Evolutionary conservation across 2,888 invertebrate genomes (phyloP).

Genomic region (Drosophila macrospina): DNA sequence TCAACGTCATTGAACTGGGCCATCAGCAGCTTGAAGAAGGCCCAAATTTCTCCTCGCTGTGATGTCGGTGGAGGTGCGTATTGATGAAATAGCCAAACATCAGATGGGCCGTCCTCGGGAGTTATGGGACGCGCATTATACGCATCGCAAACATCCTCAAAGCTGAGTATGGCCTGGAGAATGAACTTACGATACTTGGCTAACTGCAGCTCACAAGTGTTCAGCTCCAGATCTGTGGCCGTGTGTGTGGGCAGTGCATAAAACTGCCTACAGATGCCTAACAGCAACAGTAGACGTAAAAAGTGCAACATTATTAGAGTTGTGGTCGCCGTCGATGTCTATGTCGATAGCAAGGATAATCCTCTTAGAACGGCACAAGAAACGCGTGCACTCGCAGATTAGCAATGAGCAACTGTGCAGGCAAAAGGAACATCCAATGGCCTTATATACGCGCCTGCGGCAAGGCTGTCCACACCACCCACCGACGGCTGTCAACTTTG

Average conservation of each 20-base stretch:
- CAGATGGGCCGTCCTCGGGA: conserved; percentile 47
- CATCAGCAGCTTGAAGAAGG: conserved; percentile 83
- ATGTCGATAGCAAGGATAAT: not conserved
- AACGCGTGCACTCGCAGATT: conserved; percentile 38
- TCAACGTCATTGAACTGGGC: conserved; percentile 83
- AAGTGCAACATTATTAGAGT: conserved; percentile 41
- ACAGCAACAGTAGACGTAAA: conserved; percentile 56
- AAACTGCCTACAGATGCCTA: conserved; percentile 49
- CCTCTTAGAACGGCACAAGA: conserved; percentile 5
- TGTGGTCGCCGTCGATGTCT: not conserved
- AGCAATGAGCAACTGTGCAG: conserved; percentile 64
- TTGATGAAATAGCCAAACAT: conserved; percentile 63
- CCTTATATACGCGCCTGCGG: conserved; percentile 54
- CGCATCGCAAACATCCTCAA: conserved; percentile 84
- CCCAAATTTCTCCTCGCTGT: conserved; percentile 82
- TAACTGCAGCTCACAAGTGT: conserved; percentile 81
- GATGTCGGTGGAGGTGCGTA: conserved; percentile 77
- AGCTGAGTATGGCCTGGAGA: conserved; percentile 82
- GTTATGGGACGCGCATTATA: conserved; percentile 65
- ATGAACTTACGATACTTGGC: conserved; percentile 83
- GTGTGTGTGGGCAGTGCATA: conserved; percentile 55
- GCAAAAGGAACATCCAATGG: conserved; percentile 26
- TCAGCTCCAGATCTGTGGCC: conserved; percentile 60
- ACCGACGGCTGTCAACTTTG: conserved; percentile 59
- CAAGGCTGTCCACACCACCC: conserved; percentile 27